Evolutionary conservation across 2,113 vertebrate species (phyloP), one percentile per base, ranked within the genome.

Genomic region (Euleptes europaea): DNA sequence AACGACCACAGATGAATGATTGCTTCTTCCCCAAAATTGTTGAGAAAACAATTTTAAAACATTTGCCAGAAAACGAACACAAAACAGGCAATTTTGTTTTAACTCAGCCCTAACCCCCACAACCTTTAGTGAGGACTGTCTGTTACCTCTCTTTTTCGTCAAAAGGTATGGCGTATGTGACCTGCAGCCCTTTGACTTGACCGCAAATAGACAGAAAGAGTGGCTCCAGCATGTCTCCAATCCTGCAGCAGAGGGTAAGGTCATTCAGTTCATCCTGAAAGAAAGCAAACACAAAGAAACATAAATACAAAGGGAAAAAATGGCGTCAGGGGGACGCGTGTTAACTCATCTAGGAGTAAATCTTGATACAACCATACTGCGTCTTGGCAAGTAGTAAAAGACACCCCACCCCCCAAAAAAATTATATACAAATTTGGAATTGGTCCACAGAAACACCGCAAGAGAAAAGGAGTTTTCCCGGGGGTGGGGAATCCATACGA

Each of bases 191-290:
- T 92, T 94, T 96, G 51, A 97, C 93, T 86, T 96, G 96, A 84
- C 95, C 96, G 33, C 93, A 93, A 86, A 99, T 95, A 15, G 91
- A 90, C 44, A 99, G 91, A 49, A 96, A 90, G 57, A 99, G 96
- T 1, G 97, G 97, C 11, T 96, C 94, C 79, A 78, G 87, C 97
- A 98, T 97, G 75, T 96, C 97, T 85, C 97, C 95, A 87, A 99
- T 93, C 4, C 94, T 92, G 90, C 98, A 99, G 73, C 94, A 88
- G 65, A 98, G 96, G 44, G n/a, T 82, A 33, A 98, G 94, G 4
- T 97, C 92, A 1, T 91, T 95, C 90, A 98, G 89, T 77, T 97
- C 95, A 49, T 96, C 93, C 98, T 40, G 26, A 40, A 40, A 71
- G 49, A 82, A 71, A 10, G 35, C n/a, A 51, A 33, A 28, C 4